phyloP scores from a whole-genome alignment of 2,888 invertebrate genomes.

The Thymelicus lineola region DNA sequence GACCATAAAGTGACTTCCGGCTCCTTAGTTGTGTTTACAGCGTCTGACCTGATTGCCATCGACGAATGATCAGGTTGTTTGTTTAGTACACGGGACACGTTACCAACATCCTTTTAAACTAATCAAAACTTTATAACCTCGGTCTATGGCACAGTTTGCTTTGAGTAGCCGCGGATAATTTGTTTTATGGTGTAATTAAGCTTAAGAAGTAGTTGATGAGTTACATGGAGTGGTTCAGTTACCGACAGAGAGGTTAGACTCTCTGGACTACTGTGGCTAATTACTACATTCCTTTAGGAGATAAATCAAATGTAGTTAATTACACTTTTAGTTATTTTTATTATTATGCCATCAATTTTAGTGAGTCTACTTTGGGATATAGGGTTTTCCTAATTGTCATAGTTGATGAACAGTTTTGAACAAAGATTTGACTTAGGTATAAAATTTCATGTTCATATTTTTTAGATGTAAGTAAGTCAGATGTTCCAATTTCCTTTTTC shows the following conservation, averaged over 20 bases:
- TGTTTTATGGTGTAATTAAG: conserved; percentile 59
- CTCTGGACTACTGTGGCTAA: neutral
- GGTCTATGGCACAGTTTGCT: conserved; percentile 8
- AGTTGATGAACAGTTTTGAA: too few relatives aligned
- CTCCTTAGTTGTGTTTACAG: conserved; percentile 33
- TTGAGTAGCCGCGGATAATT: neutral
- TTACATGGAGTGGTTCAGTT: conserved; percentile 41
- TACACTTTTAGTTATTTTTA: too few relatives aligned
- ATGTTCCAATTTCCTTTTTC: too few relatives aligned
- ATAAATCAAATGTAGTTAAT: too few relatives aligned
- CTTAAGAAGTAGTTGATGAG: conserved; percentile 51
- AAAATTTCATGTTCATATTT: too few relatives aligned
- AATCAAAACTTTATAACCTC: neutral
- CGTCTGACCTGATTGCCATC: conserved; percentile 58
- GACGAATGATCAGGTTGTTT: conserved; percentile 46
- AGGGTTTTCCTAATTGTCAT: too few relatives aligned
- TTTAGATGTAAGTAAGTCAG: too few relatives aligned
- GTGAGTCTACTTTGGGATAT: too few relatives aligned
- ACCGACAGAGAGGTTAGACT: conserved; percentile 1
- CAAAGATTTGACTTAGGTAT: too few relatives aligned
- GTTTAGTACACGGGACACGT: conserved; percentile 46
- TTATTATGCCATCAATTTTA: too few relatives aligned
- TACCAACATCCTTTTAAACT: neutral
- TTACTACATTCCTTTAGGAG: neutral
- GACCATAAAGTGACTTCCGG: conserved; percentile 49